Percentiles rank a stretch among this genome's conserved stretches.
phyloP scores from a whole-genome alignment of 2,888 invertebrate species.

The Deilephila elpenor region DNA sequence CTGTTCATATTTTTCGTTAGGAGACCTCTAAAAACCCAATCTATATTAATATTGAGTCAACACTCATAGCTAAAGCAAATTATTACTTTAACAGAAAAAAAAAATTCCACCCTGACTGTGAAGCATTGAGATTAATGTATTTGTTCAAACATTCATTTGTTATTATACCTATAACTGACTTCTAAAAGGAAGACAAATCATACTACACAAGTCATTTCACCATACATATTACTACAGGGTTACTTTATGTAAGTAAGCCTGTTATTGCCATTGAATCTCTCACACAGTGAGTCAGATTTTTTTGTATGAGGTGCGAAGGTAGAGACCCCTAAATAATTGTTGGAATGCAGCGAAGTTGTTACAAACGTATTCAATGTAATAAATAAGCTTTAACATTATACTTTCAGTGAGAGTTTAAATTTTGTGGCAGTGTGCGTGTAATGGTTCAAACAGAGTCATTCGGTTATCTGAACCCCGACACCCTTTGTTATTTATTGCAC shows the following conservation, averaged over 20 bases:
- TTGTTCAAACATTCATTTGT: slow-evolving; percentile 50
- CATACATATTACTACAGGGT: neutral
- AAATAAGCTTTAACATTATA: neutral
- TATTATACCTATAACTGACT: slow-evolving; percentile 45
- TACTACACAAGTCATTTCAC: neutral
- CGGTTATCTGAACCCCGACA: slow-evolving; percentile 27
- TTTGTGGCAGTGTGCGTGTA: slow-evolving; percentile 7
- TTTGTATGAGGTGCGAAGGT: neutral
- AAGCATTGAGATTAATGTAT: slow-evolving; percentile 41
- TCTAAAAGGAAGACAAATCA: slow-evolving; percentile 51
- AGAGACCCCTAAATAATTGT: neutral
- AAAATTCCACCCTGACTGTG: slow-evolving; percentile 53
- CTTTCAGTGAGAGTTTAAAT: slow-evolving; percentile 2
- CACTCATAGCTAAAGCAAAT: neutral
- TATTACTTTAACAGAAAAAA: slow-evolving; percentile 57
- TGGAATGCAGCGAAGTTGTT: neutral
- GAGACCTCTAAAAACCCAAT: too few species aligned
- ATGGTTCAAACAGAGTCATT: slow-evolving; percentile 2
- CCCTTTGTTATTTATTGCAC: slow-evolving; percentile 40
- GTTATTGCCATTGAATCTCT: neutral
- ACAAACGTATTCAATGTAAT: neutral
- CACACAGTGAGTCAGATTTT: neutral
- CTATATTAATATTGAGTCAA: neutral
- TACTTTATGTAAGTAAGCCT: neutral
- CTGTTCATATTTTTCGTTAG: too few species aligned